Evolutionary conservation across 1,140 invertebrate genomes (phyloP).

Genomic region (Cepaea nemoralis): DNA sequence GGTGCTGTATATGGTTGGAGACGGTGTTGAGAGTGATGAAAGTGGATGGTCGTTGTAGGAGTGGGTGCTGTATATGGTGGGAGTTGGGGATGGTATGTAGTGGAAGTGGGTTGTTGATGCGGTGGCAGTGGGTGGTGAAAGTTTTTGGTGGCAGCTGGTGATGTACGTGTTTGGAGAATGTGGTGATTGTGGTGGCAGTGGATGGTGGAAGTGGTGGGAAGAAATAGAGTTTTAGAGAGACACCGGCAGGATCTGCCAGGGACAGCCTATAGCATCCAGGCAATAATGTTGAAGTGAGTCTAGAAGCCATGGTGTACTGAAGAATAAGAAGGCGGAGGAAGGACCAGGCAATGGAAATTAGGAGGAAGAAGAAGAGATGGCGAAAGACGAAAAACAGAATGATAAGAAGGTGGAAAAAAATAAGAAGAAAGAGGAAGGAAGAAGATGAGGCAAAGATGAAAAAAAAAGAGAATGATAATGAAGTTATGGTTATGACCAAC

Average conservation of each 20-base stretch:
- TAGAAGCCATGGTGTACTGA: no score
- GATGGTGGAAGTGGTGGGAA: neutral
- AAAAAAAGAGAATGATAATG: no score
- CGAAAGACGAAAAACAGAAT: no score
- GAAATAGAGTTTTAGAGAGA: neutral
- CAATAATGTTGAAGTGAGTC: no score
- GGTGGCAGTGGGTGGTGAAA: neutral
- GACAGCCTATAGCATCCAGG: no score
- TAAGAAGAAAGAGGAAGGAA: no score
- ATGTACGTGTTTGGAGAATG: neutral
- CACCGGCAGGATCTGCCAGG: neutral
- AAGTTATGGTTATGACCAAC: no score
- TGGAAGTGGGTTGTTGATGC: neutral
- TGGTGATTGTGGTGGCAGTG: neutral
- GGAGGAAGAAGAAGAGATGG: no score
- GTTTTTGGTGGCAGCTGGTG: neutral
- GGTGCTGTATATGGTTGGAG: neutral
- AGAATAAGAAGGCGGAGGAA: no score
- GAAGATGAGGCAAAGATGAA: no score
- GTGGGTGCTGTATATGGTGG: neutral
- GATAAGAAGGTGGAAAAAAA: no score
- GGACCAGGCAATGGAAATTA: no score
- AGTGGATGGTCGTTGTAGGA: neutral
- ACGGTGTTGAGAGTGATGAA: constrained; percentile 14
- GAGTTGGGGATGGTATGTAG: neutral